phyloP scores from a whole-genome alignment of 2,113 vertebrate genomes.

The Morone saxatilis region DNA sequence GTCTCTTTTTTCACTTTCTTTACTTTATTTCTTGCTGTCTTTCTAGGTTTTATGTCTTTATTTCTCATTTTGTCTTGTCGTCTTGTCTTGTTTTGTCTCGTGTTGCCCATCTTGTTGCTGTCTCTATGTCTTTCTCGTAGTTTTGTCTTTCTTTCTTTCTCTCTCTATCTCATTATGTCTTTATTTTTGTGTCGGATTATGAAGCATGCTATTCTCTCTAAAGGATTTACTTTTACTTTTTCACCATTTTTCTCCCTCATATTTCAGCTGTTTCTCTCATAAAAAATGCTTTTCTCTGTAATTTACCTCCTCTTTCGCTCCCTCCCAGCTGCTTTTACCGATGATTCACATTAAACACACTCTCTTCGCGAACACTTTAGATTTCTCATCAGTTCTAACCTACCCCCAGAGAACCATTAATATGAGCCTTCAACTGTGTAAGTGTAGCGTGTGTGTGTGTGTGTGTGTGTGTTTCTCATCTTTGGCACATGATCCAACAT shows the following conservation, averaged over 20 bases:
- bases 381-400: slow-evolving; percentile 12
- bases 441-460: background rate
- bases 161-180: background rate
- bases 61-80: background rate
- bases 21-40: background rate
- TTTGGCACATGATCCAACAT: background rate
- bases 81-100: no score
- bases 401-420: slow-evolving; percentile 35
- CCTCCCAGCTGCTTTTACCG: background rate
- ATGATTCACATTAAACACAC: slow-evolving; percentile 24
- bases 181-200: no score
- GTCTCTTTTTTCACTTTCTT: background rate
- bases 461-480: slow-evolving; percentile 4
- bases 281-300: background rate
- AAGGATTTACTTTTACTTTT: background rate
- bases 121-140: no score
- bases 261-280: background rate
- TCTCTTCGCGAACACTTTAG: background rate
- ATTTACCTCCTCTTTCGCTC: background rate
- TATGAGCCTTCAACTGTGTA: background rate
- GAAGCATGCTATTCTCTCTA: background rate
- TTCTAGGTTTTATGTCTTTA: background rate
- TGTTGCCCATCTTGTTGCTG: no score
- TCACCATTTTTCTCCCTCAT: background rate
- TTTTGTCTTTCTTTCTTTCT: background rate